phyloP scores from a whole-genome alignment of 2,888 invertebrate species.

The Chouioia cunea region DNA sequence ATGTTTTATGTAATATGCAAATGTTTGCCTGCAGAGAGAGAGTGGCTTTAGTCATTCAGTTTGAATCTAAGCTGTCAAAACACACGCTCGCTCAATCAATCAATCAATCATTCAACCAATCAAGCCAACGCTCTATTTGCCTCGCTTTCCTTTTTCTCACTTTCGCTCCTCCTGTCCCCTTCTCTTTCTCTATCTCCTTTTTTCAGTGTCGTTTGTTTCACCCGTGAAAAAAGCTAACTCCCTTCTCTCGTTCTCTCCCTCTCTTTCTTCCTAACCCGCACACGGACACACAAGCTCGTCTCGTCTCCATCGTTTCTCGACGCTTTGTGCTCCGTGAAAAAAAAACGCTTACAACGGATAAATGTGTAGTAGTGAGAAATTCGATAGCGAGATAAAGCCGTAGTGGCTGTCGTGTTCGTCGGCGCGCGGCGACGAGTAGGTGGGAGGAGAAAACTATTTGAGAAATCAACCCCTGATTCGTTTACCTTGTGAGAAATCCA shows the following conservation, averaged over 20 bases:
- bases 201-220: background rate
- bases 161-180: background rate
- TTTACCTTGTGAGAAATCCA: slow-evolving; percentile 55
- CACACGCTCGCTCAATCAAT: slow-evolving; percentile 37
- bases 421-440: slow-evolving; percentile 34
- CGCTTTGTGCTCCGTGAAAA: slow-evolving; percentile 1
- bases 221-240: slow-evolving; percentile 14
- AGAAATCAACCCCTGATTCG: slow-evolving; percentile 60
- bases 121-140: background rate
- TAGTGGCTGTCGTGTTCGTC: slow-evolving; percentile 40
- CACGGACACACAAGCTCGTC: background rate
- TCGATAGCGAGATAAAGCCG: slow-evolving; percentile 44
- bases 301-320: background rate
- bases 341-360: background rate
- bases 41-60: slow-evolving; percentile 16
- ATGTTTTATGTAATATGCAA: slow-evolving; percentile 44
- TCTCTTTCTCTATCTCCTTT: slow-evolving; percentile 13
- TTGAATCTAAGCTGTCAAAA: slow-evolving; percentile 41
- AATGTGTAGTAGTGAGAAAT: slow-evolving; percentile 39
- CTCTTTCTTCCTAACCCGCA: slow-evolving; percentile 20
- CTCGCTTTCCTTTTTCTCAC: background rate
- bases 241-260: slow-evolving; percentile 15
- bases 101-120: slow-evolving; percentile 36
- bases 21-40: slow-evolving; percentile 1
- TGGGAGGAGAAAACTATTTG: slow-evolving; percentile 50